These are phyloP conservation scores for Maconellicoccus hirsutus DNA, from an alignment of 1,140 invertebrate genomes.

Conservation along the genomic window DNA sequence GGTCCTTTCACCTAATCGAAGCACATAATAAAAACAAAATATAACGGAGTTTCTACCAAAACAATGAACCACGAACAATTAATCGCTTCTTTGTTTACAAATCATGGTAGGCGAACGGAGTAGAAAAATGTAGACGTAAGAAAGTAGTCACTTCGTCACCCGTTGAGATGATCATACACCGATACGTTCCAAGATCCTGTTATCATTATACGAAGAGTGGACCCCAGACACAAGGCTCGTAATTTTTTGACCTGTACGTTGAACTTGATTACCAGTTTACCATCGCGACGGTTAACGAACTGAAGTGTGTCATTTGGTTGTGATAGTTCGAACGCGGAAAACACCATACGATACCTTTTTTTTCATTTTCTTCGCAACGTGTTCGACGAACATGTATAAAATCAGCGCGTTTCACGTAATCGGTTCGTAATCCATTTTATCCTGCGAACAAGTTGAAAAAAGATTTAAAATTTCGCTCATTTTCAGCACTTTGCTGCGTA, in stretches of 20 bases:
- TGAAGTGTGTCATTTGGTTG: constrained; percentile 3
- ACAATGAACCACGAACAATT: too few species aligned
- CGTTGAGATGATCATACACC: not conserved
- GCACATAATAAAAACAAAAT: too few species aligned
- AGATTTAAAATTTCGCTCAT: too few species aligned
- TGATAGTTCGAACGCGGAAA: not conserved
- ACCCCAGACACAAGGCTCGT: not conserved
- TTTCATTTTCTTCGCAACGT: too few species aligned
- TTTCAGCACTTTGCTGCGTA: not conserved
- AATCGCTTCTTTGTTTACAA: not conserved
- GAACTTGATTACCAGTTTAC: not conserved
- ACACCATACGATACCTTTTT: too few species aligned
- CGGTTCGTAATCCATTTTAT: too few species aligned
- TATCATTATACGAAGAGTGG: not conserved
- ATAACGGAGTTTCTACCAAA: too few species aligned
- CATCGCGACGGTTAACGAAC: constrained; percentile 1
- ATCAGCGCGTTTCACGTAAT: too few species aligned
- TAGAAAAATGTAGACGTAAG: not conserved
- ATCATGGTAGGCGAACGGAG: not conserved
- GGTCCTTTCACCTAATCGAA: too few species aligned
- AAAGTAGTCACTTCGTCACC: not conserved
- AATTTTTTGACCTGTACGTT: constrained; percentile 9
- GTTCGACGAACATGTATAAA: too few species aligned
- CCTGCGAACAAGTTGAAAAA: too few species aligned
- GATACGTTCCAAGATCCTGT: not conserved